A percentile compares a stretch with the other conserved stretches of the same genome.
Evolutionary conservation across 1,140 invertebrate genomes (phyloP).

Genomic region (Brachionus manjavacas): DNA sequence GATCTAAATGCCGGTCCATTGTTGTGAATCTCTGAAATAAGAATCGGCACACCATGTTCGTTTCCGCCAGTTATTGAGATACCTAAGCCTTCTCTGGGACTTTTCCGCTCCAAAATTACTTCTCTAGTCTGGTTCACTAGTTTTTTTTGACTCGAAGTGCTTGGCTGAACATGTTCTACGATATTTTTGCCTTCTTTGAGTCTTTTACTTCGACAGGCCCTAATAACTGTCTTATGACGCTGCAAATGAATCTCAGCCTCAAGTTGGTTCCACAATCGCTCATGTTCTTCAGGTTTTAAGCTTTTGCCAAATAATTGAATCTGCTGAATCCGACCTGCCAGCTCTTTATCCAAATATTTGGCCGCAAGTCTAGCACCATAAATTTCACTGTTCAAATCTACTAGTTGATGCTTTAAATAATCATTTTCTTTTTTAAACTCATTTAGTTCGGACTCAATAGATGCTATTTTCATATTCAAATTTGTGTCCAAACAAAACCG

Average conservation of each 20-base stretch:
- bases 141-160: neutral
- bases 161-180: neutral
- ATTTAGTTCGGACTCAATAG: slow-evolving; percentile 64
- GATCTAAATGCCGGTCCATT: slow-evolving; percentile 69
- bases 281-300: slow-evolving; percentile 71
- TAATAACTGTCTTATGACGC: slow-evolving; percentile 73
- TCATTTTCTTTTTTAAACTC: slow-evolving; percentile 68
- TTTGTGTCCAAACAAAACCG: slow-evolving; percentile 48
- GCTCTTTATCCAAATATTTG: slow-evolving; percentile 78
- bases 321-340: slow-evolving; percentile 79
- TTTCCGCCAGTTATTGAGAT: slow-evolving; percentile 76
- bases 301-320: slow-evolving; percentile 71
- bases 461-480: slow-evolving; percentile 52
- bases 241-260: slow-evolving; percentile 79
- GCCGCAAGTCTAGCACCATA: slow-evolving; percentile 75
- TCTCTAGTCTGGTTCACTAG: neutral
- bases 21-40: slow-evolving; percentile 77
- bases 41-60: slow-evolving; percentile 76
- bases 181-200: slow-evolving; percentile 57
- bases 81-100: slow-evolving; percentile 65
- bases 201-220: slow-evolving; percentile 57
- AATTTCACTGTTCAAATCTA: slow-evolving; percentile 72
- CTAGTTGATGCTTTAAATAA: slow-evolving; percentile 66
- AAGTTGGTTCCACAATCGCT: slow-evolving; percentile 75
- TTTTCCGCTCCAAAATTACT: slow-evolving; percentile 44